Base-by-base conservation (phyloP, 2,888 invertebrate species). In the Chymomyza procnemis region DNA sequence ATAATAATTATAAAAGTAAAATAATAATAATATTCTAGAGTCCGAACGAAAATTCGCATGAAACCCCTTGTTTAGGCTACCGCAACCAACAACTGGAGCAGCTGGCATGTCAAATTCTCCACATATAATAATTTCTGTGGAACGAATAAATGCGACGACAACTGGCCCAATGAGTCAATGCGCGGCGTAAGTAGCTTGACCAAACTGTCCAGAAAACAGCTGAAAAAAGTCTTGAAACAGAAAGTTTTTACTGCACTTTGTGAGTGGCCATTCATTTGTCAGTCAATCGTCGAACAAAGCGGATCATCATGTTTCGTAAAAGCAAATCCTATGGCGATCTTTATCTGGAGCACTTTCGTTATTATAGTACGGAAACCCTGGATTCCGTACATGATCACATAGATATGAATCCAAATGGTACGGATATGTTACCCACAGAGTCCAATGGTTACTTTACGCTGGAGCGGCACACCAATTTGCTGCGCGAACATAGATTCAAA, bases 401-500 rank as follows among this genome's bases (percentile, higher is more conserved):
- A 26, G 74, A 76, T 9, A 86, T 81, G 79, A 86, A 81, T 60
- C 81, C 81, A 16, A 79, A 71, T 58, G 82, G 79, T 30, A 61
- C 75, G 41, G 76, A 70, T n/a, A 71, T 69, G 3, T 9, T 66
- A 18, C 4, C 18, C 21, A 54, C 21, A 14, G 34, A 41, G 34
- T 41, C 34, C 2, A 41, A 3, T 3, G 34, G 34, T 12, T 41
- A 41, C 34, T 41, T 1, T 41, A 1, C 12, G 34, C 34, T 41
- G 34, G 34, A 41, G 19, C 3, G 4, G 21, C 54, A 18, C 6
- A 21, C 1, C 1, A 4, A 4, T 14, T 21, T 81, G 47, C 61
- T 81, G 47, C 73, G 81, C 22, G 79, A 76, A 57, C 81, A 81
- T 61, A 84, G 79, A 34, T 84, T 84, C 22, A 81, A 81, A 61